These are phyloP conservation scores for Panorpa germanica DNA, from an alignment of 2,888 invertebrate species.

Conservation along the genomic window DNA sequence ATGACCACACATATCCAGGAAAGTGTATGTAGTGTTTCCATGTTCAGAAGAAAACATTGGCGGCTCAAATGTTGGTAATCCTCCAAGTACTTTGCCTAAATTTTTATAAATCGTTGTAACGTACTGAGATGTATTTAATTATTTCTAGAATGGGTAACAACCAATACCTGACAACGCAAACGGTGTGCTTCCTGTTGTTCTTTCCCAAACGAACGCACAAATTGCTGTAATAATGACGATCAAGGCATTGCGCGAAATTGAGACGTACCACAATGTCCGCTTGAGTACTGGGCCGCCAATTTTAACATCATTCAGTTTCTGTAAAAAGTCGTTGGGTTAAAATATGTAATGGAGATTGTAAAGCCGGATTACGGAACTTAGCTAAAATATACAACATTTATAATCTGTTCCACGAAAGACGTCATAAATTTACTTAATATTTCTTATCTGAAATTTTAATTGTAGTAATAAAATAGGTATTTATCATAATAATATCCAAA, in stretches of 20 bases:
- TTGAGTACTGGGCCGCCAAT: conserved; percentile 25
- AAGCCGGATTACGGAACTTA: neutral
- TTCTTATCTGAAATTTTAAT: neutral
- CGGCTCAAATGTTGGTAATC: conserved; percentile 25
- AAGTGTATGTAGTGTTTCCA: conserved; percentile 38
- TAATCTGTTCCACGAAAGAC: neutral
- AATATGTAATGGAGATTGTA: neutral
- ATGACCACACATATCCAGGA: conserved; percentile 45
- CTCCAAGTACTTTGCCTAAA: neutral
- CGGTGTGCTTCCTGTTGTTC: conserved; percentile 29
- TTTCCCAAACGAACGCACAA: conserved; percentile 33
- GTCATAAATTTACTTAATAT: conserved; percentile 1
- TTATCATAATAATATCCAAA: no score
- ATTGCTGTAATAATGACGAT: conserved; percentile 44
- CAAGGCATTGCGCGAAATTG: conserved; percentile 62
- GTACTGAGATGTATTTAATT: neutral
- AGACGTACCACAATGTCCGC: conserved; percentile 48
- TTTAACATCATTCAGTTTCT: conserved; percentile 43
- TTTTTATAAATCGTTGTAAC: conserved; percentile 3
- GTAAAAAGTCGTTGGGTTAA: conserved; percentile 13
- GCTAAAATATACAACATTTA: neutral
- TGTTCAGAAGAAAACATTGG: conserved; percentile 38
- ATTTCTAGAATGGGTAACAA: conserved; percentile 8
- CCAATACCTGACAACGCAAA: conserved; percentile 38
- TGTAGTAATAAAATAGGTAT: no score